Conservation (phyloP, 1,140 invertebrate species). For the Conopomorpha cramerella region DNA sequence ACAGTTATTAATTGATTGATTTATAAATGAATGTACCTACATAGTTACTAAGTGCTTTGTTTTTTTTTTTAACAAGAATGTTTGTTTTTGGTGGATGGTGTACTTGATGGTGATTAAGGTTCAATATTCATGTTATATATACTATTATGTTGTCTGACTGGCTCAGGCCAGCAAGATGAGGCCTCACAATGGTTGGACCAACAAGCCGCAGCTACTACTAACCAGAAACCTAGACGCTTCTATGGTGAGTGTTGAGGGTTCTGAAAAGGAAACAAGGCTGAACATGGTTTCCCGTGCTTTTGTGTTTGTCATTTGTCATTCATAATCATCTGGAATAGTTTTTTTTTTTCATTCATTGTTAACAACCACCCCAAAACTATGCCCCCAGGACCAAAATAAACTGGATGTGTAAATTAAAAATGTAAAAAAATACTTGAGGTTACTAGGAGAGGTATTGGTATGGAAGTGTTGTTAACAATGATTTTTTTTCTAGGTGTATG, state of each 20-base stretch:
- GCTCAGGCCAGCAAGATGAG: constrained; percentile 56
- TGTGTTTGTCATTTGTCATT: constrained; percentile 4
- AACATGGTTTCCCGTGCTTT: constrained; percentile 3
- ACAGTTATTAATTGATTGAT: no score
- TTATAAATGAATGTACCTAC: constrained; percentile 1
- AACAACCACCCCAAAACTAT: no score
- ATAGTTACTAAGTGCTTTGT: no score
- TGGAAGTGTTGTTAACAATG: no score
- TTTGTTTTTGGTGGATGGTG: constrained; percentile 55
- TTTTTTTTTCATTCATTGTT: no score
- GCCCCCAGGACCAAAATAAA: no score
- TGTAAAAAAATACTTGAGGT: no score
- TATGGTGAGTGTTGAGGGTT: constrained; percentile 41
- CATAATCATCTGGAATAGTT: no score
- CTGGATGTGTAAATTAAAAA: no score
- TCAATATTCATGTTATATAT: constrained; percentile 60
- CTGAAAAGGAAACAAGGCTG: no score
- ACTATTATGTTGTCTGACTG: constrained; percentile 57
- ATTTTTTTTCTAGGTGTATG: no score
- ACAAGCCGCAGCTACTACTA: constrained; percentile 30
- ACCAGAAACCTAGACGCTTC: constrained; percentile 52
- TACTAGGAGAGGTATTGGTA: no score
- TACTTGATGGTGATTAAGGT: constrained; percentile 48
- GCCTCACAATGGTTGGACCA: constrained; percentile 52
- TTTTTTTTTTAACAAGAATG: constrained; percentile 40